Percentiles rank a stretch among this genome's conserved stretches.
phyloP scores from a whole-genome alignment of 1,140 invertebrate genomes.

The Theocolax elegans region DNA sequence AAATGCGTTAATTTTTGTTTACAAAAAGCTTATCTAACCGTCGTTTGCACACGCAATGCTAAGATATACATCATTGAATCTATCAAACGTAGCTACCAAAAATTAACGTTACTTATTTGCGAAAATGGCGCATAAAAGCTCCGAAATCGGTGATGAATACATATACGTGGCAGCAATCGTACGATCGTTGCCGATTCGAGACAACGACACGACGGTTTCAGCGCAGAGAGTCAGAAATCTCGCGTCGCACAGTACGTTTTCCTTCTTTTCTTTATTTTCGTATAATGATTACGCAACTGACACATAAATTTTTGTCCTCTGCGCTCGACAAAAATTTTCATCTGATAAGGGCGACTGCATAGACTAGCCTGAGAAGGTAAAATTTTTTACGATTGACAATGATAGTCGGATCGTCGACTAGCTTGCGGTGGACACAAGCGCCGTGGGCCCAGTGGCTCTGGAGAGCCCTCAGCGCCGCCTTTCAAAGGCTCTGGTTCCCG shows the following conservation, averaged over 20 bases:
- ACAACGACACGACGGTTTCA: background rate
- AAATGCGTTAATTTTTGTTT: too few relatives aligned
- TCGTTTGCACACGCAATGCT: too few relatives aligned
- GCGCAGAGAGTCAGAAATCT: constrained; percentile 5
- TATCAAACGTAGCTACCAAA: too few relatives aligned
- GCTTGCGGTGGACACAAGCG: constrained; percentile 67
- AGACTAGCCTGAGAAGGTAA: too few relatives aligned
- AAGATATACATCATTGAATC: too few relatives aligned
- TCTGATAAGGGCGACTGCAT: constrained; percentile 1
- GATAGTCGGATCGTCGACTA: too few relatives aligned
- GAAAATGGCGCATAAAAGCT: too few relatives aligned
- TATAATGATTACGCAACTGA: background rate
- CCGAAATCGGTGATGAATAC: too few relatives aligned
- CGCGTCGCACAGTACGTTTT: background rate
- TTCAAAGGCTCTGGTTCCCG: background rate
- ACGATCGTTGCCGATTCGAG: constrained; percentile 10
- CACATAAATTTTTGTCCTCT: constrained; percentile 6
- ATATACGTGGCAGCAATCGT: too few relatives aligned
- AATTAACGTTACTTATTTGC: too few relatives aligned
- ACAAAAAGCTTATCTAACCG: too few relatives aligned
- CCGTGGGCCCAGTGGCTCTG: constrained; percentile 63
- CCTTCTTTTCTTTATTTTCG: background rate
- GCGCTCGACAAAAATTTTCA: constrained; percentile 10
- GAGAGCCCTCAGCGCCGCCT: constrained; percentile 29
- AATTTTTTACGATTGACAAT: too few relatives aligned